Evolutionary conservation across 2,797 vertebrate genomes (phyloP), one percentile per base, ranked within the genome.

Genomic region (Tapera naevia): DNA sequence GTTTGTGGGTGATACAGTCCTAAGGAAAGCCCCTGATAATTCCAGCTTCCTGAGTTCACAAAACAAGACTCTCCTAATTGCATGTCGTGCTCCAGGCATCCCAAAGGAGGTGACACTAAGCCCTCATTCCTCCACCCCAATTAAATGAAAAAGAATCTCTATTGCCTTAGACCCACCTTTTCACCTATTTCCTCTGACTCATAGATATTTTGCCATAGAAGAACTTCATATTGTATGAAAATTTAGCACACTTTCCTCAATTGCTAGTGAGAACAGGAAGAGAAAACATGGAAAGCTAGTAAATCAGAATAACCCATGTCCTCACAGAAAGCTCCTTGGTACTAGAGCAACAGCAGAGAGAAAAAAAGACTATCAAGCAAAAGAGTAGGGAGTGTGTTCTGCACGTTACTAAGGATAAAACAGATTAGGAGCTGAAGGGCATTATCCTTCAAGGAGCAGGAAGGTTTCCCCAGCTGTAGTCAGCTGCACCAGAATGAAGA

Each of bases 51-150:
- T 45, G 65, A 76, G 82, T 39, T 83, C 80, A 89, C 54, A 72
- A 45, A 79, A 78, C 39, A 85, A 79, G 61, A 43, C 54, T 53
- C 56, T 86, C 19, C 7, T 91, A 93, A 94, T 88, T 91, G 65
- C 80, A 54, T n/a, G 35, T 37, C 14, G 1, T 92, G 65, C 85
- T 83, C 54, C 85, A 86, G 30, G 43, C 10, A 70, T 91, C 95
- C 89, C 93, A 86, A 75, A 86, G 87, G 92, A 93, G 51, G 64
- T 90, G 85, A 92, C 93, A 91, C 45, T 80, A 83, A 67, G 50
- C 22, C 75, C 69, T 83, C n/a, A 11, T 45, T 95, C 91, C 43
- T 84, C 46, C 72, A 70, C 39, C 18, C 28, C 69, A 81, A 75
- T 88, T 83, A 95, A 91, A 78, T 37, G 17, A 80, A 91, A 93